Conservation (phyloP, 2,888 invertebrate genomes). For the Anoncus sp. region DNA sequence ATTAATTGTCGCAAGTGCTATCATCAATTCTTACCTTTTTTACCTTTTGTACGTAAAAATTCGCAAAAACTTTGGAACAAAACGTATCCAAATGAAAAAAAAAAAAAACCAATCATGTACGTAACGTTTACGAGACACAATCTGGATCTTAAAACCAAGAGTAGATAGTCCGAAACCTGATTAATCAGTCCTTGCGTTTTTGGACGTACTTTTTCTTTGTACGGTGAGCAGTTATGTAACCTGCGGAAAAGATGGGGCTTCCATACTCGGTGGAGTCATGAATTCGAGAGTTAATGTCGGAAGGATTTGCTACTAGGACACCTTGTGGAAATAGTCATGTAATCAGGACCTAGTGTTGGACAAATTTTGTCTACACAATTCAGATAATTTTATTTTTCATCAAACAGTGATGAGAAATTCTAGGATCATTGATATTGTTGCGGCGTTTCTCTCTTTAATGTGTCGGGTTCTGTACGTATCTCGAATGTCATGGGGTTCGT, state of each 20-base stretch:
- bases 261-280: neutral
- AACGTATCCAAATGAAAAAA: too few relatives aligned
- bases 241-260: too few relatives aligned
- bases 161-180: too few relatives aligned
- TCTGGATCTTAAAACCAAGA: too few relatives aligned
- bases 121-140: too few relatives aligned
- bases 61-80: too few relatives aligned
- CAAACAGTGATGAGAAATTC: conserved; percentile 8
- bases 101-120: too few relatives aligned
- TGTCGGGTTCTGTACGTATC: conserved; percentile 42
- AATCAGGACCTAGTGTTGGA: neutral
- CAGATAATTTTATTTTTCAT: conserved; percentile 25
- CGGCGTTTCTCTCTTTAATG: conserved; percentile 37
- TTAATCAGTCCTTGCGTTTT: too few relatives aligned
- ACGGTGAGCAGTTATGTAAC: too few relatives aligned
- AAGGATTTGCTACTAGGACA: neutral
- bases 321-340: neutral
- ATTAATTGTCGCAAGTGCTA: too few relatives aligned
- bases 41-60: too few relatives aligned
- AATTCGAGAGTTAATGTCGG: neutral
- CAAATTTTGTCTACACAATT: neutral
- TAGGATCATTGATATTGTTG: conserved; percentile 48
- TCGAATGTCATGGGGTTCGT: conserved; percentile 38
- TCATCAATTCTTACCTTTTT: too few relatives aligned
- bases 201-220: neutral